Evolutionary conservation across 2,797 vertebrate genomes (phyloP).

Genomic region (Thamnophis elegans): DNA sequence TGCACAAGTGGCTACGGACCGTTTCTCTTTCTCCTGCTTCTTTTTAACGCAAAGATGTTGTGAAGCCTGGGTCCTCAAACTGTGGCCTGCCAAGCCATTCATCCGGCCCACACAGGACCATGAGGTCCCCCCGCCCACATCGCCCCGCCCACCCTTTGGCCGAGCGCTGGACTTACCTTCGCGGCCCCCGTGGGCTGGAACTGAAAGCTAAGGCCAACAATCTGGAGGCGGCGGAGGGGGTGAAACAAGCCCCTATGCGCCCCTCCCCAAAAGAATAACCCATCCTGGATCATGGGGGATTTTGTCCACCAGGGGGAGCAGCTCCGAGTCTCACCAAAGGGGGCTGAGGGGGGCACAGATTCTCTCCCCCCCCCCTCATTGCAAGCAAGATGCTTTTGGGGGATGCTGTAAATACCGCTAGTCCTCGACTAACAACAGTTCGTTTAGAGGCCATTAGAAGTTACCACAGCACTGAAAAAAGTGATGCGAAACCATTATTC

Average conservation of each 20-base stretch:
- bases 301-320: neutral
- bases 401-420: neutral
- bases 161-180: too few species aligned
- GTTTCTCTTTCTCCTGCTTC: rapidly evolving
- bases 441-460: neutral
- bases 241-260: neutral
- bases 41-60: neutral
- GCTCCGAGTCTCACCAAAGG: neutral
- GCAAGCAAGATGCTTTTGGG: neutral
- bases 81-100: too few species aligned
- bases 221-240: too few species aligned
- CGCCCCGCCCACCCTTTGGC: too few species aligned
- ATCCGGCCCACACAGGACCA: too few species aligned
- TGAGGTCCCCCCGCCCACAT: too few species aligned
- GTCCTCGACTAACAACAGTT: neutral
- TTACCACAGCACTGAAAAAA: neutral
- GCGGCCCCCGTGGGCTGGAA: too few species aligned
- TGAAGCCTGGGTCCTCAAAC: too few species aligned
- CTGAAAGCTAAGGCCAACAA: too few species aligned
- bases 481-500: neutral
- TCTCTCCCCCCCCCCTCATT: neutral
- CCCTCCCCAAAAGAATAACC: neutral
- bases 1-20: neutral
- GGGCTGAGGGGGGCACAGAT: neutral
- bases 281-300: neutral